Evolutionary conservation across 35 echinoderm and acorn worm genomes (phyloP), one percentile per base, ranked within the genome.

Genomic region (Heliocidaris tuberculata): DNA sequence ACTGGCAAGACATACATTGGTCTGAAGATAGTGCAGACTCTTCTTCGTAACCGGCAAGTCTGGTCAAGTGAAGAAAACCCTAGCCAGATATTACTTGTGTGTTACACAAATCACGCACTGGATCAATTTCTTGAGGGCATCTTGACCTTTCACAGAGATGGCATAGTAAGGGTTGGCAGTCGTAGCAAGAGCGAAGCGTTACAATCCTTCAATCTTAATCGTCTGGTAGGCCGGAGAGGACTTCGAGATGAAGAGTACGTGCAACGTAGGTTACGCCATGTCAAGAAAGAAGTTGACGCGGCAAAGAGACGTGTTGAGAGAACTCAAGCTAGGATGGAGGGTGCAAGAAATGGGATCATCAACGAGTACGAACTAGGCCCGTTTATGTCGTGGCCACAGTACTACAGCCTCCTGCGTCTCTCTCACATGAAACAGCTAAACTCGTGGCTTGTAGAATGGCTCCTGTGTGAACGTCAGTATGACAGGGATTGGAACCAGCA

Each of bases 121-220:
- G 98, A 99, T 94, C 98, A 99, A 86, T 99, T 99, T 94, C 93
- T 99, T 27, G 95, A 99, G 54, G 98, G 98, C 31, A 96, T 99
- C 19, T 49, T 96, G 6, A 27, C 61, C 17, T 97, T 96, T 52
- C 31, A 59, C 29, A 7, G 47, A 27, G 32, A 93, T 7, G 92
- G 92, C 15, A 47, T 98, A 15, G 95, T 98, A 8, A 78, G 96
- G 85, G 93, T 97, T 56, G 96, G 98, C 13, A 93, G 96, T 16
- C 52, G 96, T 19, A 97, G 96, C 48, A 89, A 92, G 49, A 96
- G 94, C 85, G 94, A 97, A 91, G 24, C 21, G 47, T 48, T 99
- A 17, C 59, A 95, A 47, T 0, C 31, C 30, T 90, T 86, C 32
- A 97, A 97, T 24, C 42, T 98, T 9, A 93, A 93, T 52, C 47